Evolutionary conservation across 2,797 vertebrate genomes (phyloP).

Genomic region (Discoglossus pictus): DNA sequence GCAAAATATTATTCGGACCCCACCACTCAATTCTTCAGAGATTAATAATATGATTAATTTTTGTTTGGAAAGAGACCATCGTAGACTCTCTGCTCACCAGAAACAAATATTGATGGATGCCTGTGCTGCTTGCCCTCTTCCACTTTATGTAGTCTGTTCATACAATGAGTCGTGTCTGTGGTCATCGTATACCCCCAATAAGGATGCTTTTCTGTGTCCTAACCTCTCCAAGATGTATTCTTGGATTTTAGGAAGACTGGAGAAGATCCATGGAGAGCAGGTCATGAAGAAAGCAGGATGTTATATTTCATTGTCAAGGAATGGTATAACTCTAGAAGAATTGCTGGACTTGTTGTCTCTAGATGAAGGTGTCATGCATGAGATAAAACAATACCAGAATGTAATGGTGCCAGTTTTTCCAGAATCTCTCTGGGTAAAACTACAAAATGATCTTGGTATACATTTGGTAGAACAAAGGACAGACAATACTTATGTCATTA

Average conservation of each 20-base stretch:
- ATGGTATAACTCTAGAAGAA: constrained; percentile 69
- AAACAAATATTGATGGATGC: constrained; percentile 59
- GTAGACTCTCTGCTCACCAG: constrained; percentile 61
- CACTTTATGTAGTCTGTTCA: constrained; percentile 63
- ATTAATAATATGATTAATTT: constrained; percentile 55
- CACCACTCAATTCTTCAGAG: constrained; percentile 59
- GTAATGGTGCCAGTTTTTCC: constrained; percentile 57
- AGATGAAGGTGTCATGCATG: constrained; percentile 61
- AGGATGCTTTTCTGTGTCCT: constrained; percentile 54
- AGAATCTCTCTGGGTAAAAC: constrained; percentile 60
- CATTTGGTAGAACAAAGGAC: constrained; percentile 66
- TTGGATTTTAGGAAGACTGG: constrained; percentile 60
- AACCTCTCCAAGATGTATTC: constrained; percentile 61
- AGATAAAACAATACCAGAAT: constrained; percentile 58
- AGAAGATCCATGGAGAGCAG: constrained; percentile 62
- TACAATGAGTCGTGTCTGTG: constrained; percentile 64
- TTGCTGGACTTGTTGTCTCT: constrained; percentile 65
- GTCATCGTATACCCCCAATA: constrained; percentile 61
- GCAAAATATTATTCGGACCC: constrained; percentile 57
- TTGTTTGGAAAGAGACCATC: constrained; percentile 54
- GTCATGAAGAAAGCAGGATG: constrained; percentile 61
- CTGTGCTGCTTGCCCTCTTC: constrained; percentile 64
- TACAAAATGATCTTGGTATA: constrained; percentile 58
- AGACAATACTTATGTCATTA: constrained; percentile 67
- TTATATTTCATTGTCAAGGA: constrained; percentile 64